Conservation (phyloP, 2,113 vertebrate species). For the Candoia aspera region DNA sequence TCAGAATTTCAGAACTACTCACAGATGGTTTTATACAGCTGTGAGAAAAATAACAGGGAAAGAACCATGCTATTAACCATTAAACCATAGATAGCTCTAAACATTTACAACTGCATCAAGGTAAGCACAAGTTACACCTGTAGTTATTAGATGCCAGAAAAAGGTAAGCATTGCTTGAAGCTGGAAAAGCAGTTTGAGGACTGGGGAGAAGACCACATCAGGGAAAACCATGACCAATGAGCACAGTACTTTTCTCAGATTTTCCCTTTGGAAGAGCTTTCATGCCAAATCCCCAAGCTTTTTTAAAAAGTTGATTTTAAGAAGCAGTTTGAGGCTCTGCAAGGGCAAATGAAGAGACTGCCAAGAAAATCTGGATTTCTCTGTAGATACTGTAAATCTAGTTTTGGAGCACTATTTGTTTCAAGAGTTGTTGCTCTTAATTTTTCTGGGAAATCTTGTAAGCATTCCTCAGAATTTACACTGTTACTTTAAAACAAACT, state of each 20-base stretch:
- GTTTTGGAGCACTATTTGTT: background rate
- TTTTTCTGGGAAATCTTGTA: background rate
- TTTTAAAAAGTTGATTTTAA: background rate
- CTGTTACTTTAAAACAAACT: background rate
- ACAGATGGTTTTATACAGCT: background rate
- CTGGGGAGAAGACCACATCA: background rate
- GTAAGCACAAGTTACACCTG: background rate
- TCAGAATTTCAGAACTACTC: background rate
- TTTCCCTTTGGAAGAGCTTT: constrained; percentile 1
- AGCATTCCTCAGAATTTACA: background rate
- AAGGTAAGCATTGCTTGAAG: background rate
- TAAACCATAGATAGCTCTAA: background rate
- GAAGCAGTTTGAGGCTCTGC: constrained; percentile 10
- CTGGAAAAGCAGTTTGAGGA: constrained; percentile 7
- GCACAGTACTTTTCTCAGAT: background rate
- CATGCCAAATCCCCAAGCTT: background rate
- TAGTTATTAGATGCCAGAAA: background rate
- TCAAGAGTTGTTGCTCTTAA: background rate
- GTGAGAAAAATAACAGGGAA: background rate
- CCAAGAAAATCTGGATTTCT: background rate
- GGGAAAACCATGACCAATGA: background rate
- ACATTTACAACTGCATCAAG: background rate
- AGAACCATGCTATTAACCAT: background rate
- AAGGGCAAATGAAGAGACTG: background rate
- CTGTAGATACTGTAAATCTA: background rate